These are phyloP conservation scores for Eustalomyia histrio DNA, from an alignment of 2,888 invertebrate genomes.

Conservation along the genomic window DNA sequence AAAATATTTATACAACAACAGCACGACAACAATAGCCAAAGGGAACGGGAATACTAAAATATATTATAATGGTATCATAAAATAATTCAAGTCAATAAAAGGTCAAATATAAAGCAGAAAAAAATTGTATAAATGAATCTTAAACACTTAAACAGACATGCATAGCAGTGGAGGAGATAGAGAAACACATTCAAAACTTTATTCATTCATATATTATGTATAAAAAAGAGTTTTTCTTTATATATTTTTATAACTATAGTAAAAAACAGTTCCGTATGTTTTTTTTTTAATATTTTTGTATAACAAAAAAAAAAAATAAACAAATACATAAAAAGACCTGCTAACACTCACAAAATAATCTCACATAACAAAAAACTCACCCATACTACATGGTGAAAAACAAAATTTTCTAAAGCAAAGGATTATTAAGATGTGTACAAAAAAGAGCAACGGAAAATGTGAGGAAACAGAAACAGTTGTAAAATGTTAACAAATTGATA, in stretches of 20 bases:
- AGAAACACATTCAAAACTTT: conserved; percentile 37
- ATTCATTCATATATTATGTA: conserved; percentile 44
- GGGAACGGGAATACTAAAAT: conserved; percentile 17
- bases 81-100: conserved; percentile 58
- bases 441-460: conserved; percentile 31
- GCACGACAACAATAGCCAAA: too few species aligned
- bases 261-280: conserved; percentile 5
- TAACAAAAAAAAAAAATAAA: not conserved
- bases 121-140: conserved; percentile 11
- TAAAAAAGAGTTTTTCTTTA: conserved; percentile 49
- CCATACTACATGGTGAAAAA: conserved; percentile 5
- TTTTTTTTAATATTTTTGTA: not conserved
- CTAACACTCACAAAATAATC: not conserved
- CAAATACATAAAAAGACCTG: too few species aligned
- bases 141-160: conserved; percentile 14
- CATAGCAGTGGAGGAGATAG: not conserved
- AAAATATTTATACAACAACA: conserved; percentile 3
- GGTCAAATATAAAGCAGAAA: conserved; percentile 46
- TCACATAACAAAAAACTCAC: not conserved
- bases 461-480: conserved; percentile 35
- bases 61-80: conserved; percentile 47
- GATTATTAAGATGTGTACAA: not conserved
- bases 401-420: conserved; percentile 21
- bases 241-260: conserved; percentile 10
- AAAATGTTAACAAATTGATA: conserved; percentile 61